These are phyloP conservation scores for Poecilia velifera DNA, from an alignment of 2,797 vertebrate species.

Conservation along the genomic window DNA sequence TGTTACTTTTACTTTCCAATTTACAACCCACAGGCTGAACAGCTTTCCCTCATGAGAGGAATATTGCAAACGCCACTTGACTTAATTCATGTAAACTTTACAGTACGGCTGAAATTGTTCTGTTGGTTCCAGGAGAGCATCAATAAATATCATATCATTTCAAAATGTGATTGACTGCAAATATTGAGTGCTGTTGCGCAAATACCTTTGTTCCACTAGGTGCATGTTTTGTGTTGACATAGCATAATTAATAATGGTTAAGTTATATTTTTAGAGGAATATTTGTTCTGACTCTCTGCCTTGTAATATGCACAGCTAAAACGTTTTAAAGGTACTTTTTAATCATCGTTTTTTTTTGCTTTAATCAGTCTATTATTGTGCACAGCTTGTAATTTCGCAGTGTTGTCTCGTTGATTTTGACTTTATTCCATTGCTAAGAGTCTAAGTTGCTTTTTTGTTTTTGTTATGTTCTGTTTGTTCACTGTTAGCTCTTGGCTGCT, in stretches of 20 bases:
- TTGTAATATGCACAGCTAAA: not conserved
- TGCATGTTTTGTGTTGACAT: not conserved
- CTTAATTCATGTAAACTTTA: not conserved
- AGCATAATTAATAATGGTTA: not conserved
- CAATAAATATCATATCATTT: not conserved
- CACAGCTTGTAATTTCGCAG: not conserved
- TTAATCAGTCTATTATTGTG: not conserved
- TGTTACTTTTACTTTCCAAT: constrained; percentile 13
- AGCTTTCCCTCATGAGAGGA: constrained; percentile 7
- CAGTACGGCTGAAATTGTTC: not conserved
- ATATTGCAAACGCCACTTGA: constrained; percentile 32
- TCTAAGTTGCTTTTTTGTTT: not conserved
- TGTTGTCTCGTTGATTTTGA: not conserved
- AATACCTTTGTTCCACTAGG: not conserved
- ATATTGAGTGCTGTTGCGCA: not conserved
- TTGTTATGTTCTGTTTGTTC: not conserved
- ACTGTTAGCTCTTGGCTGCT: not conserved
- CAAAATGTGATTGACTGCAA: not conserved
- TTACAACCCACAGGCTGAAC: constrained; percentile 32
- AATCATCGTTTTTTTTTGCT: not conserved
- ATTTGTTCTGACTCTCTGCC: not conserved
- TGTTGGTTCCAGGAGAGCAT: not conserved
- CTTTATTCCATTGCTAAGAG: not conserved
- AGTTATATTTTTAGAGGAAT: not conserved
- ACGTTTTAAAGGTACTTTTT: not conserved